These are phyloP conservation scores for Psammodynastes pulverulentus DNA, from an alignment of 2,113 vertebrate species.

Conservation along the genomic window DNA sequence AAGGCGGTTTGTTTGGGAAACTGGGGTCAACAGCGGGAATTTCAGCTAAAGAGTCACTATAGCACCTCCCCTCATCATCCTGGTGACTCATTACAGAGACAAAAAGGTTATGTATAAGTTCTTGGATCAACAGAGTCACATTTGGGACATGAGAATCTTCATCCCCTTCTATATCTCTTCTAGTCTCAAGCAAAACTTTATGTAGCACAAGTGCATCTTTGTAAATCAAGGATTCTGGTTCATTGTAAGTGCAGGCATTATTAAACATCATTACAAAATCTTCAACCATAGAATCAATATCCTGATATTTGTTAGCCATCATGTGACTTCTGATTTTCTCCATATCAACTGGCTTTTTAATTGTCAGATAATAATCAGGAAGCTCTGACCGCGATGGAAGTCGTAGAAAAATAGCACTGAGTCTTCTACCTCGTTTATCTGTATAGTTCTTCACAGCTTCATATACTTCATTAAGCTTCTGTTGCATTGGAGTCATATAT, in stretches of 20 bases:
- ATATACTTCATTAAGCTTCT: slow-evolving; percentile 95
- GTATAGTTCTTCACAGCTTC: slow-evolving; percentile 98
- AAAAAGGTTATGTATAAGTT: slow-evolving; percentile 96
- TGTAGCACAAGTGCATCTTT: slow-evolving; percentile 94
- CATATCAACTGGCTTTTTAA: slow-evolving; percentile 98
- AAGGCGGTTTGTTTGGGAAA: slow-evolving; percentile 80
- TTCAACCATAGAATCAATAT: slow-evolving; percentile 95
- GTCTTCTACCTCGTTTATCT: slow-evolving; percentile 93
- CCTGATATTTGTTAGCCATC: slow-evolving; percentile 98
- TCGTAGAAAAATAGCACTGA: slow-evolving; percentile 95
- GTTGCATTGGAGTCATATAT: slow-evolving; percentile 95
- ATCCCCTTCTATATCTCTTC: slow-evolving; percentile 90
- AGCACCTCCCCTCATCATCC: slow-evolving; percentile 97
- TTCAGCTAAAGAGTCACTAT: slow-evolving; percentile 97
- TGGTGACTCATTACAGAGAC: slow-evolving; percentile 97
- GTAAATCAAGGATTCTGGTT: slow-evolving; percentile 96
- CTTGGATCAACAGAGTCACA: slow-evolving; percentile 91
- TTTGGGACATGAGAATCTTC: slow-evolving; percentile 94
- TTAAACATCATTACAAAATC: slow-evolving; percentile 99
- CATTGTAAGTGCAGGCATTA: slow-evolving; percentile 97
- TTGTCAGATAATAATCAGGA: slow-evolving; percentile 97
- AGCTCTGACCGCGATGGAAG: slow-evolving; percentile 95
- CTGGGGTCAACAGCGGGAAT: slow-evolving; percentile 86
- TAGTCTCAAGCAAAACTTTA: slow-evolving; percentile 90
- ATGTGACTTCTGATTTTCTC: slow-evolving; percentile 97